Evolutionary conservation across 2,113 vertebrate species (phyloP).

Genomic region (Dipodomys spectabilis): DNA sequence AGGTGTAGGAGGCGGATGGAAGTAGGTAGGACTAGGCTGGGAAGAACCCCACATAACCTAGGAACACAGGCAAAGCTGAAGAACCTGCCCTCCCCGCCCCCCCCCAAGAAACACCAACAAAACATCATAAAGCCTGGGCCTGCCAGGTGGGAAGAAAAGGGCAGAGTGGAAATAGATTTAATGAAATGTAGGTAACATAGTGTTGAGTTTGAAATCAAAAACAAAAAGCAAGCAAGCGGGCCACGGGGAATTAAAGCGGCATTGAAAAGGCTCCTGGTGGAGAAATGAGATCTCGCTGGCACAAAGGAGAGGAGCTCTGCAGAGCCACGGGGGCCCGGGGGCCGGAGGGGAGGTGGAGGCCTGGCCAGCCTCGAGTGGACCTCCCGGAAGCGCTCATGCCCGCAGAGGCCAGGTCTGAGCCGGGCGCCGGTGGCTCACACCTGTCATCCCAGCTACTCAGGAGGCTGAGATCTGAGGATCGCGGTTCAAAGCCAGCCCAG

Average conservation of each 20-base stretch:
- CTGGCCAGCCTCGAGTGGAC: neutral
- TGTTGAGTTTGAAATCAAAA: neutral
- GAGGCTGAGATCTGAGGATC: no score
- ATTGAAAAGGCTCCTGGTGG: neutral
- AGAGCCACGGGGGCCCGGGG: neutral
- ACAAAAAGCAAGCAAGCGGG: neutral
- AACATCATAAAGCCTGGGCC: neutral
- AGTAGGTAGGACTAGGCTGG: neutral
- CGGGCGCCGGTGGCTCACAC: no score
- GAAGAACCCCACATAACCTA: neutral
- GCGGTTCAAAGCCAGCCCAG: no score
- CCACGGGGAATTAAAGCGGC: neutral
- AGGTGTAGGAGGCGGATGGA: neutral
- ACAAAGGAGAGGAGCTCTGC: neutral
- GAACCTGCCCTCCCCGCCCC: no score
- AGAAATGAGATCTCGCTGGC: conserved; percentile 9
- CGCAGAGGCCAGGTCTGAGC: no score
- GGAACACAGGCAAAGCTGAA: neutral
- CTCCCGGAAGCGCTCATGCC: neutral
- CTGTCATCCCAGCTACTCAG: no score
- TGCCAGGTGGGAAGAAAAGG: neutral
- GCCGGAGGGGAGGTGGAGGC: neutral
- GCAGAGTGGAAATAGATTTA: conserved; percentile 21
- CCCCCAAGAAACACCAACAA: no score
- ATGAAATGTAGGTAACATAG: neutral